Evolutionary conservation across 2,113 vertebrate genomes (phyloP).

Genomic region (Polyodon spathula): DNA sequence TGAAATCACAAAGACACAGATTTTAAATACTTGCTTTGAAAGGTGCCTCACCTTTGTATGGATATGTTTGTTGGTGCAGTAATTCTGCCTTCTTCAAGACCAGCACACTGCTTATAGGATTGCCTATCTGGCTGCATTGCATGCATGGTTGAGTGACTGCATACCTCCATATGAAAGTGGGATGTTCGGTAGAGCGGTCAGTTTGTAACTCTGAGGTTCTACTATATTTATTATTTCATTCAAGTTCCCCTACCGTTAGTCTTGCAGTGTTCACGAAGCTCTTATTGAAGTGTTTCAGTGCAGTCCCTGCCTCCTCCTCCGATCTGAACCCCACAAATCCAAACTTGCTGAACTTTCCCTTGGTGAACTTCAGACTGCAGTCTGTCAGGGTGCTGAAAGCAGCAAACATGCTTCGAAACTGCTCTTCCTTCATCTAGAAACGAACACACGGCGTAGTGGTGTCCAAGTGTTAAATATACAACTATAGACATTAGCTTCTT

Average conservation of each 20-base stretch:
- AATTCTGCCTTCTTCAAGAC: too few relatives aligned
- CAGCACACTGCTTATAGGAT: too few relatives aligned
- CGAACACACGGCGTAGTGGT: conserved; percentile 1
- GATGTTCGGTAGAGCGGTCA: neutral
- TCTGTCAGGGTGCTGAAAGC: conserved; percentile 82
- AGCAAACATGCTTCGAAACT: conserved; percentile 71
- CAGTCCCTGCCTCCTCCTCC: conserved; percentile 68
- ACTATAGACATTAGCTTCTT: neutral
- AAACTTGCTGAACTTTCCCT: conserved; percentile 88
- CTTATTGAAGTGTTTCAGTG: conserved; percentile 73
- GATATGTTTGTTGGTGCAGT: too few relatives aligned
- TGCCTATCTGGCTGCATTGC: too few relatives aligned
- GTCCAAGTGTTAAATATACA: neutral
- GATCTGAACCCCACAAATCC: conserved; percentile 88
- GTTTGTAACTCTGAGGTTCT: neutral
- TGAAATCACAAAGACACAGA: too few relatives aligned
- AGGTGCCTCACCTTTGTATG: too few relatives aligned
- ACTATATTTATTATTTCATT: neutral
- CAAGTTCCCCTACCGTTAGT: conserved; percentile 59
- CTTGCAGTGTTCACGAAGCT: conserved; percentile 84
- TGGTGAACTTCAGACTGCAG: conserved; percentile 84
- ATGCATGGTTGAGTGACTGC: too few relatives aligned
- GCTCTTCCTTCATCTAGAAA: conserved; percentile 81
- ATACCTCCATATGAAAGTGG: too few relatives aligned
- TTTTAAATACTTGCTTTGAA: too few relatives aligned